Evolutionary conservation across 1,140 invertebrate genomes (phyloP).

Genomic region (Anoplolepis gracilipes): DNA sequence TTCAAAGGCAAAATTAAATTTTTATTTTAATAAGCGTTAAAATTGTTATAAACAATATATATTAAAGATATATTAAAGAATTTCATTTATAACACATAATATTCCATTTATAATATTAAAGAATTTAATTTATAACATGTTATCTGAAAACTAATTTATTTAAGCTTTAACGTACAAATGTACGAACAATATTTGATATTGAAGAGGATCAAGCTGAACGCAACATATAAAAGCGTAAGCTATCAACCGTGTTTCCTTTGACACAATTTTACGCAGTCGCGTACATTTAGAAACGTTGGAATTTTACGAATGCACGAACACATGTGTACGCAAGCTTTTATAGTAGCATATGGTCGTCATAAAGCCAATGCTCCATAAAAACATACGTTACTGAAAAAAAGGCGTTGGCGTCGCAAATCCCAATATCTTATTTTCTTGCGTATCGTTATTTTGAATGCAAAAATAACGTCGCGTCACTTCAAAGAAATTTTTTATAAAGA

Average conservation of each 20-base stretch:
- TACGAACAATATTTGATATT: constrained; percentile 1
- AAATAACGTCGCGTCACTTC: constrained; percentile 1
- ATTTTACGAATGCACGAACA: not conserved
- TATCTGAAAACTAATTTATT: not conserved
- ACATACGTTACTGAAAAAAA: constrained; percentile 18
- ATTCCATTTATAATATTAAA: not conserved
- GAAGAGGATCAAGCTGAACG: not conserved
- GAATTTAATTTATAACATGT: not conserved
- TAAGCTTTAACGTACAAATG: not conserved
- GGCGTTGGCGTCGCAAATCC: constrained; percentile 7
- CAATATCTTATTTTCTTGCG: not conserved
- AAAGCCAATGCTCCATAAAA: constrained; percentile 55
- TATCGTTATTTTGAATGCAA: not conserved
- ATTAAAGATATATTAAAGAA: not conserved
- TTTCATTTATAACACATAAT: not conserved
- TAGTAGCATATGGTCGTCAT: constrained; percentile 63
- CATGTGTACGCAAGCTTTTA: constrained; percentile 54
- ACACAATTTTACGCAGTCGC: constrained; percentile 62
- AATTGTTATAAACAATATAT: not conserved
- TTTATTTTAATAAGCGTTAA: not conserved
- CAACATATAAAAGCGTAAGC: not conserved
- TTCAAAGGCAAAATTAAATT: not conserved
- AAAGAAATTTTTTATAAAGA: not conserved
- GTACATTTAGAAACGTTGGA: constrained; percentile 48
- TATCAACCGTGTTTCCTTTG: constrained; percentile 39